These are phyloP conservation scores for Martes martes DNA, from an alignment of 2,113 vertebrate genomes.

Conservation along the genomic window DNA sequence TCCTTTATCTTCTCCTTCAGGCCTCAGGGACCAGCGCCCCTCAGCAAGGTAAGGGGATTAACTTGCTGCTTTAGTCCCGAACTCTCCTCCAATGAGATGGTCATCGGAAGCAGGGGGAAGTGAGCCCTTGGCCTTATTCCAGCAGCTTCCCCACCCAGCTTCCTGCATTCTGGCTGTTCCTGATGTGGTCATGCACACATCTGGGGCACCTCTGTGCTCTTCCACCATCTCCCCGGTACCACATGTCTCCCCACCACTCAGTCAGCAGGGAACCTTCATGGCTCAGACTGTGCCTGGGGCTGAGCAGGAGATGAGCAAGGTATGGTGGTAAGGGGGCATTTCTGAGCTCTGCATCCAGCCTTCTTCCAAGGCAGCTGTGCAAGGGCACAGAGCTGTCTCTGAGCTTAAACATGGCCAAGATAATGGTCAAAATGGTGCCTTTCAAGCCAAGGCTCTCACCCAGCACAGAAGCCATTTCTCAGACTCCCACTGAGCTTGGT, in stretches of 20 bases:
- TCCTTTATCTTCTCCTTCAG: not conserved
- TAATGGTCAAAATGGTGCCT: not conserved
- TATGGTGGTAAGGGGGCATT: not conserved
- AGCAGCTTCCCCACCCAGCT: not conserved
- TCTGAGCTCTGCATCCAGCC: not conserved
- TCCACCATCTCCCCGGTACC: not conserved
- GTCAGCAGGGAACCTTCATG: slow-evolving; percentile 25
- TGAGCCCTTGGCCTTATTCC: not conserved
- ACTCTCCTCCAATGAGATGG: not conserved
- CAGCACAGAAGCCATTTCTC: not conserved
- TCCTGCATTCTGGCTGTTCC: not conserved
- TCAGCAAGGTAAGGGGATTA: not conserved
- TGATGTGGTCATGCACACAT: slow-evolving; percentile 56
- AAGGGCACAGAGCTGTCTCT: not conserved
- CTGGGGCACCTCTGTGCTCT: slow-evolving; percentile 49
- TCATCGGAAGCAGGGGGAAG: not conserved
- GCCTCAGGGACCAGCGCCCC: not conserved
- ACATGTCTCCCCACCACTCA: slow-evolving; percentile 28
- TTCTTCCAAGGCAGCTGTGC: not conserved
- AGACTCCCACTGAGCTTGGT: not conserved
- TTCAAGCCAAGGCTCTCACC: not conserved
- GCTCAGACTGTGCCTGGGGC: slow-evolving; percentile 37
- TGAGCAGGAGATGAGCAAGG: slow-evolving; percentile 15
- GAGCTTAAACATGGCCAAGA: not conserved
- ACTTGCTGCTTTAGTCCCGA: not conserved